A percentile compares a stretch with the other conserved stretches of the same genome.
These are phyloP conservation scores for Camptogramma bilineatum DNA, from an alignment of 2,888 invertebrate genomes.

Conservation along the genomic window DNA sequence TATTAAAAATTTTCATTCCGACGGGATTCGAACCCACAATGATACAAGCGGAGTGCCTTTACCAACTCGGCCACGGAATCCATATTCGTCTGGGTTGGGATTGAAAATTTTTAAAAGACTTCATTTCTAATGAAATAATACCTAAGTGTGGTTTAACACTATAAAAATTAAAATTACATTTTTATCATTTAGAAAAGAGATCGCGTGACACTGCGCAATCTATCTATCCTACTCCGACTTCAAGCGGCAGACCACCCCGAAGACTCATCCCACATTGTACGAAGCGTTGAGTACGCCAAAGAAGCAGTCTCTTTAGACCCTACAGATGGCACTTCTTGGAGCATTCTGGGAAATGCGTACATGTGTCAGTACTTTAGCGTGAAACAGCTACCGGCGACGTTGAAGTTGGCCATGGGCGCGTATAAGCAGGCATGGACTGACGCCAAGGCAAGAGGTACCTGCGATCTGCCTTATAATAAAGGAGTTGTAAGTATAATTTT, in stretches of 20 bases:
- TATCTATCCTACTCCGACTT: constrained; percentile 93
- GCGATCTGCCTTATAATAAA: constrained; percentile 94
- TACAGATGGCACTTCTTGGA: constrained; percentile 93
- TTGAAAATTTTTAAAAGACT: too few relatives aligned
- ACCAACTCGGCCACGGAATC: too few relatives aligned
- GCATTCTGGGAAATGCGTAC: constrained; percentile 93
- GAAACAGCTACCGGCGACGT: constrained; percentile 88
- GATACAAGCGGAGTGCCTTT: too few relatives aligned
- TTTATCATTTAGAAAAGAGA: constrained; percentile 89
- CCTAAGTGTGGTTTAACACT: too few relatives aligned
- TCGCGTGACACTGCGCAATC: constrained; percentile 90
- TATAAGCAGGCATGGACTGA: constrained; percentile 92
- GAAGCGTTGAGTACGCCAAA: constrained; percentile 91
- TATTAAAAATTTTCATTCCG: too few relatives aligned
- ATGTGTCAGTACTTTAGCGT: constrained; percentile 91
- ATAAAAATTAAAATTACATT: too few relatives aligned
- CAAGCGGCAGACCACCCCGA: constrained; percentile 73
- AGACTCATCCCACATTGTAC: constrained; percentile 87
- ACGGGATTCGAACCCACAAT: too few relatives aligned
- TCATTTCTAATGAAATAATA: too few relatives aligned
- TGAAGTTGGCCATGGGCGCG: constrained; percentile 91
- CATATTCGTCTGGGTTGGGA: too few relatives aligned
- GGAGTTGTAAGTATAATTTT: constrained; percentile 88
- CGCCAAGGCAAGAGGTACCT: constrained; percentile 88
- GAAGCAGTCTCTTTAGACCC: constrained; percentile 92